phyloP scores from a whole-genome alignment of 2,888 invertebrate genomes.

The Eretmocerus hayati region DNA sequence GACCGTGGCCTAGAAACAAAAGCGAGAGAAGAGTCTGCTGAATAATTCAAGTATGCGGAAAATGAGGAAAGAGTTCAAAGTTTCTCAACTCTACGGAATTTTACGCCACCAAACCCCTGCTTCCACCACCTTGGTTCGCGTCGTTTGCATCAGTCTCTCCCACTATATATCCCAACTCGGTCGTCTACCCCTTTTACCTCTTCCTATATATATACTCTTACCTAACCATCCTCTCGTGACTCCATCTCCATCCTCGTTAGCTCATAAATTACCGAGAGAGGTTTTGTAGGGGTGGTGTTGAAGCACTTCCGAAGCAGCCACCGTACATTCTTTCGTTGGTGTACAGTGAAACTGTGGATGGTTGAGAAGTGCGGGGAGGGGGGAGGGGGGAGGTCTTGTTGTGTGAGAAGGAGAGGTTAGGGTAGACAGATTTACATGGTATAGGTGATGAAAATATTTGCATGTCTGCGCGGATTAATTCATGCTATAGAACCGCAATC shows the following conservation, averaged over 20 bases:
- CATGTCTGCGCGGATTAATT: slow-evolving; percentile 20
- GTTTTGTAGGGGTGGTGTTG: no score
- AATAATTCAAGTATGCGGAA: slow-evolving; percentile 45
- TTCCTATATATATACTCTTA: not conserved
- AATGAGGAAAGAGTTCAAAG: slow-evolving; percentile 47
- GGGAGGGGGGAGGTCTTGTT: no score
- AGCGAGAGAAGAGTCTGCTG: slow-evolving; percentile 42
- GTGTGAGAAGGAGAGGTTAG: no score
- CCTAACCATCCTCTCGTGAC: slow-evolving; percentile 5
- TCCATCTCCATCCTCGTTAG: slow-evolving; percentile 10
- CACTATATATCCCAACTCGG: no score
- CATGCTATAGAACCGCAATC: slow-evolving; percentile 6
- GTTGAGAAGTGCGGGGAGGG: no score
- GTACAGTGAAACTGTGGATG: no score
- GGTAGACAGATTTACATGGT: no score
- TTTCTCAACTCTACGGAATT: slow-evolving; percentile 42
- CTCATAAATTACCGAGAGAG: slow-evolving; percentile 23
- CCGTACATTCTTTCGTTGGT: slow-evolving; percentile 13
- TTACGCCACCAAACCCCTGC: slow-evolving; percentile 26
- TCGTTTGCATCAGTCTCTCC: no score
- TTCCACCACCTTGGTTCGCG: slow-evolving; percentile 12
- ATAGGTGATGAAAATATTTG: slow-evolving; percentile 23
- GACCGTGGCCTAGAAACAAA: slow-evolving; percentile 48
- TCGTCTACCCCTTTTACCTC: not conserved
- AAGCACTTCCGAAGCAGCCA: slow-evolving; percentile 7